Evolutionary conservation across 2,113 vertebrate species (phyloP).

Genomic region (Lathamus discolor): DNA sequence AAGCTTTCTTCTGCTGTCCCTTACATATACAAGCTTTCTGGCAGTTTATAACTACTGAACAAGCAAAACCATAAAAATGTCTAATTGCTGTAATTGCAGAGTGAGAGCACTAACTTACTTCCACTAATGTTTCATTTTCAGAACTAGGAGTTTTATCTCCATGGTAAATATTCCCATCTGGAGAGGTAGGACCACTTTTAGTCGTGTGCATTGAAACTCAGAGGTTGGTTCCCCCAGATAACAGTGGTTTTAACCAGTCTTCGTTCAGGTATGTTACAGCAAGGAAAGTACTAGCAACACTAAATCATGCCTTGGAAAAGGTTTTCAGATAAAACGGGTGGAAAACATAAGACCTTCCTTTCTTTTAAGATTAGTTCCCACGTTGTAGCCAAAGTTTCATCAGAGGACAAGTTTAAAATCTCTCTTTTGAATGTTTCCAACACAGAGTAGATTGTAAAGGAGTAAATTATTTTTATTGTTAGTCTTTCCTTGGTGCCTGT

Average conservation of each 20-base stretch:
- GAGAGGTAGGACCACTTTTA: not conserved
- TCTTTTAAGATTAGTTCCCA: constrained; percentile 30
- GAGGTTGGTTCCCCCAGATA: not conserved
- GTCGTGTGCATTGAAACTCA: not conserved
- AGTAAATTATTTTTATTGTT: constrained; percentile 73
- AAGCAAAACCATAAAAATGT: not conserved
- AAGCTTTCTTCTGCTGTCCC: not conserved
- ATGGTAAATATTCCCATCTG: not conserved
- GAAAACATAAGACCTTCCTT: constrained; percentile 1
- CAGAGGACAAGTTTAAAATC: constrained; percentile 54
- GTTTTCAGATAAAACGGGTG: not conserved
- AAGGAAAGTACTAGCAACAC: not conserved
- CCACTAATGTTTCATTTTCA: not conserved
- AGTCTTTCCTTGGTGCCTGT: constrained; percentile 73
- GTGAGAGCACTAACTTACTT: not conserved
- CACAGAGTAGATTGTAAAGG: constrained; percentile 61
- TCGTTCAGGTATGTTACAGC: not conserved
- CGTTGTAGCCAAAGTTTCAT: constrained; percentile 57
- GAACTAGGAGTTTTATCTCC: not conserved
- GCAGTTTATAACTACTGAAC: not conserved
- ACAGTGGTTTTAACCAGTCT: not conserved
- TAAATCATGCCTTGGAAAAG: not conserved
- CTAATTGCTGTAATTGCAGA: not conserved
- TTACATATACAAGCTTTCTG: not conserved
- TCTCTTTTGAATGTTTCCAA: constrained; percentile 74